Percentiles rank a stretch among this genome's conserved stretches.
Conservation (phyloP, 2,797 vertebrate species). For the Crenichthys baileyi region DNA sequence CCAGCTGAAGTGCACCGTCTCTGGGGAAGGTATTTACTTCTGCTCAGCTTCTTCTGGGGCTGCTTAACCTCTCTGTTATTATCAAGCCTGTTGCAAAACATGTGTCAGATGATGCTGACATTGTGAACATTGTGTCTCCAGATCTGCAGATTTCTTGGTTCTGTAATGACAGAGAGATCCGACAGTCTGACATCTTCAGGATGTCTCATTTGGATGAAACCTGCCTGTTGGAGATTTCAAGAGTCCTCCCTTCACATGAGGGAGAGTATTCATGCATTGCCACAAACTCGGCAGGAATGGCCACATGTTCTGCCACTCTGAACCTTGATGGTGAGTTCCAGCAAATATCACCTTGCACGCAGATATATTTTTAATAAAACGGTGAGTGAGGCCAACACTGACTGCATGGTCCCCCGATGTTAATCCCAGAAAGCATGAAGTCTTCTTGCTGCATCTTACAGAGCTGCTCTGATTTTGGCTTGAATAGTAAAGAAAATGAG, state of each 20-base stretch:
- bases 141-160: slow-evolving; percentile 88
- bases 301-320: slow-evolving; percentile 87
- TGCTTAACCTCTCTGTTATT: neutral
- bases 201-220: slow-evolving; percentile 92
- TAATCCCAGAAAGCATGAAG: neutral
- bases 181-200: slow-evolving; percentile 87
- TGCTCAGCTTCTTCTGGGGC: neutral
- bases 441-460: neutral
- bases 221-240: slow-evolving; percentile 89
- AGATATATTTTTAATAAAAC: neutral
- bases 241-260: slow-evolving; percentile 85
- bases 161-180: slow-evolving; percentile 88
- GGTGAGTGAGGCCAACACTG: neutral
- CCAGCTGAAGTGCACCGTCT: slow-evolving; percentile 87
- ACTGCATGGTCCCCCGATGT: slow-evolving; percentile 14
- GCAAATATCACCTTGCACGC: rapidly evolving
- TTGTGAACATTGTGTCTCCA: slow-evolving; percentile 31
- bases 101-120: neutral
- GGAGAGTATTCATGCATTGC: slow-evolving; percentile 90
- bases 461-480: neutral
- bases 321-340: slow-evolving; percentile 87
- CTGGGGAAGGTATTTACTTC: slow-evolving; percentile 87
- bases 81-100: neutral
- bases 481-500: neutral
- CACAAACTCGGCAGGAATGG: slow-evolving; percentile 88